A percentile compares a stretch with the other conserved stretches of the same genome.
Evolutionary conservation across 2,113 vertebrate genomes (phyloP).

Genomic region (Channa argus): DNA sequence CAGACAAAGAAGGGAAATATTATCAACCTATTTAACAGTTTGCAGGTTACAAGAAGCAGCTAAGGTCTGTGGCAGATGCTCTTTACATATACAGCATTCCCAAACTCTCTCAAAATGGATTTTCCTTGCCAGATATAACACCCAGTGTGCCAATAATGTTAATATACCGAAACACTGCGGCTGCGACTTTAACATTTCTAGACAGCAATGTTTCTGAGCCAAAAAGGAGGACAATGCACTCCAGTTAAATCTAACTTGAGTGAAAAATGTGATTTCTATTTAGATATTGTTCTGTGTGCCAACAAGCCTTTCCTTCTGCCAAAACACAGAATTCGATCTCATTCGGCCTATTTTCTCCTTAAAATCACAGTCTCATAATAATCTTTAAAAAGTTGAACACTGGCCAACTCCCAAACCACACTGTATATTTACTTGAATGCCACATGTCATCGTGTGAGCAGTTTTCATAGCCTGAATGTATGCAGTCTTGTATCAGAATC

Average conservation of each 20-base stretch:
- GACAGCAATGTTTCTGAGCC: constrained; percentile 71
- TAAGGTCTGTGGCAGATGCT: constrained; percentile 67
- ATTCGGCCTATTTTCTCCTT: constrained; percentile 70
- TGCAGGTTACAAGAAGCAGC: constrained; percentile 70
- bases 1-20: constrained; percentile 69
- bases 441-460: constrained; percentile 57
- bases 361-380: constrained; percentile 70
- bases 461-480: constrained; percentile 64
- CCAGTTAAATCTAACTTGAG: constrained; percentile 75
- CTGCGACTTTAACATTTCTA: constrained; percentile 71
- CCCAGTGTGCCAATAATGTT: constrained; percentile 67
- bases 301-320: constrained; percentile 72
- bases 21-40: constrained; percentile 76
- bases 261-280: constrained; percentile 80
- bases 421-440: constrained; percentile 62
- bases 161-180: constrained; percentile 58
- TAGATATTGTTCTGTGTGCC: constrained; percentile 75
- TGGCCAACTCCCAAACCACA: constrained; percentile 62
- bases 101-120: constrained; percentile 61
- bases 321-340: constrained; percentile 72
- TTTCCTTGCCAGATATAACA: constrained; percentile 79
- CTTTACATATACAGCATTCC: constrained; percentile 65
- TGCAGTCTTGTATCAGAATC: constrained; percentile 58
- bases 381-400: constrained; percentile 51
- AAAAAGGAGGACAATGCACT: constrained; percentile 77